Percentiles rank a stretch among this genome's conserved stretches.
Evolutionary conservation across 2,113 vertebrate species (phyloP).

Genomic region (Podilymbus podiceps): DNA sequence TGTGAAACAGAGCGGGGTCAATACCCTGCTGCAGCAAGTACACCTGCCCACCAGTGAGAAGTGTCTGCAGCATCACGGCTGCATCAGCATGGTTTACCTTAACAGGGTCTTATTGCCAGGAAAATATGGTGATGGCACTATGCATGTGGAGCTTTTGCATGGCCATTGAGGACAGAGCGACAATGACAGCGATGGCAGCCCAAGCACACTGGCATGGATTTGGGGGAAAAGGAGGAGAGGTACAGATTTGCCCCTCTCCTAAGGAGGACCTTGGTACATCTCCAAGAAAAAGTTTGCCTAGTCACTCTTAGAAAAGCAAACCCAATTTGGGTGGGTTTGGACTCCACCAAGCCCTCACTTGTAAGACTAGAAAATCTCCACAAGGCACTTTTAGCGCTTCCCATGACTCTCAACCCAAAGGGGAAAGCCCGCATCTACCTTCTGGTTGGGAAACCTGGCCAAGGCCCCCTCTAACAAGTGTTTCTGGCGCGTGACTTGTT

Average conservation of each 20-base stretch:
- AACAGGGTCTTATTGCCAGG: rapidly evolving
- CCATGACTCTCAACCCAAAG: not conserved
- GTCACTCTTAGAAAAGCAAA: not conserved
- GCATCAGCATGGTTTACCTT: not conserved
- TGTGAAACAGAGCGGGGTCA: not conserved
- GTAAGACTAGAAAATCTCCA: not conserved
- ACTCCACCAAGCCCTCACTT: not conserved
- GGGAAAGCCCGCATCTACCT: not conserved
- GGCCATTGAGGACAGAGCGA: rapidly evolving
- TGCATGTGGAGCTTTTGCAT: rapidly evolving
- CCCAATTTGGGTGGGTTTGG: not conserved
- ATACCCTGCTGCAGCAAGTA: not conserved
- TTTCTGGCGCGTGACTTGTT: not conserved
- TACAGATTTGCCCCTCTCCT: not conserved
- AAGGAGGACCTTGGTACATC: not conserved
- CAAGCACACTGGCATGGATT: rapidly evolving
- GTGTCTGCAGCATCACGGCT: not conserved
- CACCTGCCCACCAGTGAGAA: rapidly evolving
- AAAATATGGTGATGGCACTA: not conserved
- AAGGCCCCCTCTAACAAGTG: not conserved
- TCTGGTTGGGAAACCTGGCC: not conserved
- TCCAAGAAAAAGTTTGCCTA: not conserved
- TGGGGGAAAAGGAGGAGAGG: not conserved
- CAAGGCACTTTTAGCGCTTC: rapidly evolving
- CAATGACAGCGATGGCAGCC: rapidly evolving